These are phyloP conservation scores for Drosophila nannoptera DNA, from an alignment of 1,140 invertebrate species.

Conservation along the genomic window DNA sequence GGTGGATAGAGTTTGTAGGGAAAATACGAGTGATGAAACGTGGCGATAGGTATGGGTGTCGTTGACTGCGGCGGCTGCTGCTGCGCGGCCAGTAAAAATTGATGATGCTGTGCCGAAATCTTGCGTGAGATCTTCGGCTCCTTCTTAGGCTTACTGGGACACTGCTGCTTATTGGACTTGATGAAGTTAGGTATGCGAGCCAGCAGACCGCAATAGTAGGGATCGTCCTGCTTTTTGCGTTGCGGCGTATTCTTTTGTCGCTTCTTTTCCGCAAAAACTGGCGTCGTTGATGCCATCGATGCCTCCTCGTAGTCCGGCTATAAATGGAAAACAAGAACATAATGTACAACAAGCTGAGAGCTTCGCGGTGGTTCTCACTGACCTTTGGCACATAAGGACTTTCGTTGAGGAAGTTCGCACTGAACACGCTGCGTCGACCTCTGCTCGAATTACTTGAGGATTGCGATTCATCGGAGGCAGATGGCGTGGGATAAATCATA, in stretches of 20 bases:
- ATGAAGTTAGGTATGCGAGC: conserved; percentile 91
- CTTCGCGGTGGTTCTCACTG: not conserved
- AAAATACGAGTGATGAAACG: conserved; percentile 74
- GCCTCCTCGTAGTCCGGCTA: conserved; percentile 73
- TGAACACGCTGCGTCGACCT: conserved; percentile 69
- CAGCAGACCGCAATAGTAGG: conserved; percentile 89
- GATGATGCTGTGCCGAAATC: conserved; percentile 71
- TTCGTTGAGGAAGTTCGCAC: conserved; percentile 70
- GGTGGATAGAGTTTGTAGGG: conserved; percentile 73
- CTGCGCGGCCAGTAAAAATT: conserved; percentile 41
- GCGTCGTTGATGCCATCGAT: conserved; percentile 14
- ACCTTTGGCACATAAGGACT: conserved; percentile 78
- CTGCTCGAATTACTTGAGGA: conserved; percentile 67
- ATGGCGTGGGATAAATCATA: conserved; percentile 73
- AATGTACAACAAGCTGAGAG: not conserved
- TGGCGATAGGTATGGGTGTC: conserved; percentile 71
- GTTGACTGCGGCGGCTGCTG: conserved; percentile 53
- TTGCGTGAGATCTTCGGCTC: conserved; percentile 75
- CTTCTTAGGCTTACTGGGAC: conserved; percentile 66
- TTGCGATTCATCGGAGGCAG: conserved; percentile 76
- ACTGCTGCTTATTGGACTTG: conserved; percentile 71
- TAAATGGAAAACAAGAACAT: not conserved
- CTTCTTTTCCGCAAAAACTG: conserved; percentile 67
- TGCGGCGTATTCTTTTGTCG: conserved; percentile 60
- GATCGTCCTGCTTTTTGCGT: conserved; percentile 84